Evolutionary conservation across 2,797 vertebrate genomes (phyloP), one percentile per base, ranked within the genome.

Genomic region (Salmo trutta): DNA sequence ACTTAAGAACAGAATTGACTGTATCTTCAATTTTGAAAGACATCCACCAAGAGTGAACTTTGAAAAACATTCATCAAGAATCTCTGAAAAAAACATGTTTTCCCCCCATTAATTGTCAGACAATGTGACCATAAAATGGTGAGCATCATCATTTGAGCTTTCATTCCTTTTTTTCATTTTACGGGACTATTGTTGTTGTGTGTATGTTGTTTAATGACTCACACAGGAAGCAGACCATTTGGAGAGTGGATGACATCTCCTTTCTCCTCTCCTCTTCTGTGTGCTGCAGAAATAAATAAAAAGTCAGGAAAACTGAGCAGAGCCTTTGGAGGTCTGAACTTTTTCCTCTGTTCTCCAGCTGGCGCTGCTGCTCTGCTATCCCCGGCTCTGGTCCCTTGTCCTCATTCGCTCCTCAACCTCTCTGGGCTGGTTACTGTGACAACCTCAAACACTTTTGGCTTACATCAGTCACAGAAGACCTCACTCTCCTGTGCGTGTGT

Each of bases 221-320:
- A 84, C 62, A 75, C 71, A 76, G 77, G 68, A 84, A 80, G 76
- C 76, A 71, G 77, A 79, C 71, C 76, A 78, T 79, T 78, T 70
- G 78, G 76, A 72, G 72, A 75, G 81, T 80, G 77, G 72, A 74
- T 82, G 75, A 79, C 74, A 80, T 75, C 72, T 75, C 56, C 33
- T 31, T 12, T 66, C 24, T 68, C 76, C 75, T 84, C 77, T 78
- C 31, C 21, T n/a, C 21, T 68, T 71, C 78, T 67, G 36, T 84
- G 78, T 77, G 68, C 81, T 77, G 56, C 59, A 77, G 73, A 79
- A 81, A 84, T 82, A 52, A 75, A 66, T 80, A 79, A 66, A 82
- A 80, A 81, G 74, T 77, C 76, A 84, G 74, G 76, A 53, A 81
- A 51, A 31, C 27, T 36, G 16, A 73, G 4, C 33, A 19, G 68